These are phyloP conservation scores for Cygnus olor DNA, from an alignment of 2,797 vertebrate species.

Conservation along the genomic window DNA sequence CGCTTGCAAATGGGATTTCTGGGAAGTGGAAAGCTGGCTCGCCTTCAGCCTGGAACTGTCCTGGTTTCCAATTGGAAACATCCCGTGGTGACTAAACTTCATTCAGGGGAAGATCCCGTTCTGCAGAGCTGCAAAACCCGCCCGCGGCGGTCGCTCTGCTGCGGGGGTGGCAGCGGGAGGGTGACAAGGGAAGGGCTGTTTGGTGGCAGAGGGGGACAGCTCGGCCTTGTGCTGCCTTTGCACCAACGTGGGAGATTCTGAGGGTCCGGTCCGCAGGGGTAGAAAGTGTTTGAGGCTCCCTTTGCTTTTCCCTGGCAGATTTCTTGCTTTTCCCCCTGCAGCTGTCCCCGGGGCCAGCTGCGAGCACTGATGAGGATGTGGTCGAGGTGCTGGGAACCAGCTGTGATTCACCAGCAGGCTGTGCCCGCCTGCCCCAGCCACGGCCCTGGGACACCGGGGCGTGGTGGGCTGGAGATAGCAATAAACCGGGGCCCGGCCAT, in stretches of 20 bases:
- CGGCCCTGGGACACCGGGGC: neutral
- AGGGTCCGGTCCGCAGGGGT: neutral
- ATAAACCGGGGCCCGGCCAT: rapidly evolving
- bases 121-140: neutral
- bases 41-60: neutral
- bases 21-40: constrained; percentile 10
- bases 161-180: neutral
- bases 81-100: neutral
- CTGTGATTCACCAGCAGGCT: constrained; percentile 7
- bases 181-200: neutral
- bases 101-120: neutral
- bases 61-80: constrained; percentile 34
- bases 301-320: neutral
- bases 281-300: neutral
- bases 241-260: rapidly evolving
- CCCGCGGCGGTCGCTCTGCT: neutral
- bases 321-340: neutral
- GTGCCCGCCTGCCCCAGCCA: neutral
- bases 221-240: neutral
- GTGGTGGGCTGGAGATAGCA: neutral
- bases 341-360: neutral
- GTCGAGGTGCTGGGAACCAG: neutral
- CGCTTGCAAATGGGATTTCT: neutral
- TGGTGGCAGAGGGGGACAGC: neutral
- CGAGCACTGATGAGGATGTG: rapidly evolving